Evolutionary conservation across 2,888 invertebrate genomes (phyloP), one percentile per base, ranked within the genome.

Genomic region (Torymus texanus): DNA sequence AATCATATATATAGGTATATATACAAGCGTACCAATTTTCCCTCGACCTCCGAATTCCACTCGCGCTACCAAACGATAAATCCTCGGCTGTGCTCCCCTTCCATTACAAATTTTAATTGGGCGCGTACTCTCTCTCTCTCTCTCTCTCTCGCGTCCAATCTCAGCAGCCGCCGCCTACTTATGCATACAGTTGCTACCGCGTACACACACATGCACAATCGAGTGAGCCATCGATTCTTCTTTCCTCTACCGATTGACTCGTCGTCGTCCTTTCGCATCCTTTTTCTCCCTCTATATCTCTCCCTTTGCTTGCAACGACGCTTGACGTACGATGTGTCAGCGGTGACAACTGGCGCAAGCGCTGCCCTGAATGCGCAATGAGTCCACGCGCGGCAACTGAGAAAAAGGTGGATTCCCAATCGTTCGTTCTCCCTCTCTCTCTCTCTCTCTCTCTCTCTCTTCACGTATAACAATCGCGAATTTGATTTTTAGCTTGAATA

Each of bases 251-350:
- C 73, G 87, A 89, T 89, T 89, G 88, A 88, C 87, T 87, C 83
- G 86, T 88, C 84, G 87, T 87, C 83, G 86, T 88, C 84, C 85
- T 81, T 84, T 70, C 62, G 56, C 65, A 41, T 61, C 67, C 83
- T 81, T 65, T 82, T 79, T 83, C 83, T 79, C 82, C 86, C 86
- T 87, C 88, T 88, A 88, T 87, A 87, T 86, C 86, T 83, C 77
- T 82, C 83, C 79, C 82, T 86, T 86, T 87, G 88, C 88, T 88
- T 87, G 86, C 16, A 56, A 41, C 70, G 88, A 88, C 86, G 87
- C 86, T 89, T 90, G 90, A 90, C 90, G 87, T 88, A 90, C 89
- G 89, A 90, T 88, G 90, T 90, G 90, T 90, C 90, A 90, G 89
- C 88, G 84, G 87, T 90, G 90, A 90, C 90, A 90, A 89, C 90